A percentile compares a stretch with the other conserved stretches of the same genome.
phyloP scores from a whole-genome alignment of 2,113 vertebrate genomes.

The Corythoichthys intestinalis region DNA sequence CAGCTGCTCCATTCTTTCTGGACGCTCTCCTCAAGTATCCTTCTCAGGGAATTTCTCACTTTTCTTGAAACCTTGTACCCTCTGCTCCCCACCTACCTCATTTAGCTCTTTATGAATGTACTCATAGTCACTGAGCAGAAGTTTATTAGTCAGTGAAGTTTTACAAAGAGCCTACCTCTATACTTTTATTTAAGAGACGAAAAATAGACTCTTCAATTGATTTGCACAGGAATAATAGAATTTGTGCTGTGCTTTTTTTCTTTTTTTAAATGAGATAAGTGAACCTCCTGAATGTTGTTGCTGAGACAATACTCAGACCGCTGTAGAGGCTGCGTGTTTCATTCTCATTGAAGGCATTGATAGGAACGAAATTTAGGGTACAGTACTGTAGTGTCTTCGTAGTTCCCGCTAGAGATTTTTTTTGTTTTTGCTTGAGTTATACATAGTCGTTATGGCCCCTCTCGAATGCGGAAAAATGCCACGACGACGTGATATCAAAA shows the following conservation, averaged over 20 bases:
- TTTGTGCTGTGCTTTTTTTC: constrained; percentile 65
- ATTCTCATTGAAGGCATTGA: constrained; percentile 35
- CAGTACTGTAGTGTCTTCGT: constrained; percentile 13
- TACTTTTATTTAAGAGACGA: constrained; percentile 71
- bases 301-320: constrained; percentile 66
- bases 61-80: constrained; percentile 75
- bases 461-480: constrained; percentile 43
- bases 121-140: constrained; percentile 83
- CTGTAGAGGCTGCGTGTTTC: constrained; percentile 57
- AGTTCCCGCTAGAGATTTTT: constrained; percentile 25
- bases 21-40: constrained; percentile 47
- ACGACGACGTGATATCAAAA: constrained; percentile 33
- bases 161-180: constrained; percentile 80
- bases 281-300: constrained; percentile 71
- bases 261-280: constrained; percentile 44
- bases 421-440: constrained; percentile 12
- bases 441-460: constrained; percentile 20
- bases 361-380: constrained; percentile 20
- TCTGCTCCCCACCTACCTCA: constrained; percentile 97
- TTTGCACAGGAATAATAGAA: constrained; percentile 71
- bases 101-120: constrained; percentile 98
- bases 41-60: constrained; percentile 96
- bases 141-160: constrained; percentile 87
- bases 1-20: constrained; percentile 46
- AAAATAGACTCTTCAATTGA: constrained; percentile 50